phyloP scores from a whole-genome alignment of 2,797 vertebrate genomes.

The Micropoecilia bifurca region DNA sequence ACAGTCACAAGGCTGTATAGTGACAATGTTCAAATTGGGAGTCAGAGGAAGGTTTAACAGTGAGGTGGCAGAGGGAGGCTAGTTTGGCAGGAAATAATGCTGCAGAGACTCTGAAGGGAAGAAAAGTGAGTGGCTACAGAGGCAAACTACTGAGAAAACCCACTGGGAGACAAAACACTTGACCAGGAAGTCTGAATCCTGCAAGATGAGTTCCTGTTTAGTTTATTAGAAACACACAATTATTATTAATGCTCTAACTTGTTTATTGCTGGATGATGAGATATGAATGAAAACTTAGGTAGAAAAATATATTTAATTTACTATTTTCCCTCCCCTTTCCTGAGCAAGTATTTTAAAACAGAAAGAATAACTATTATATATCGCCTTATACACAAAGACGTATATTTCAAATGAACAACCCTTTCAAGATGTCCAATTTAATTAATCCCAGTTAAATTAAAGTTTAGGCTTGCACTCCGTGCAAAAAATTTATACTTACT shows the following conservation, averaged over 20 bases:
- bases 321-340: not conserved
- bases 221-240: conserved; percentile 8
- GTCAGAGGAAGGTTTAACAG: conserved; percentile 3
- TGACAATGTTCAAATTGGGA: conserved; percentile 2
- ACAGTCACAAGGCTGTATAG: not conserved
- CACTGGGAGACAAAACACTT: conserved; percentile 8
- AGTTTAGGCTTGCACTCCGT: not conserved
- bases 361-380: not conserved
- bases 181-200: conserved; percentile 7
- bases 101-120: conserved; percentile 21
- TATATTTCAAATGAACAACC: not conserved
- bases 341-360: not conserved
- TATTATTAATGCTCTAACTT: not conserved
- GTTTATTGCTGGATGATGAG: not conserved
- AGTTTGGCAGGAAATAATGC: conserved; percentile 1
- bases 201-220: conserved; percentile 11
- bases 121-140: conserved; percentile 8
- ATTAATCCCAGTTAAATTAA: not conserved
- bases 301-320: not conserved
- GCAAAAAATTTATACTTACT: not conserved
- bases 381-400: not conserved
- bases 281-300: not conserved
- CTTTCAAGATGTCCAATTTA: not conserved
- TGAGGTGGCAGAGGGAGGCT: conserved; percentile 3
- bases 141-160: conserved; percentile 30